A percentile compares a stretch with the other conserved stretches of the same genome.
These are phyloP conservation scores for Zaprionus bogoriensis DNA, from an alignment of 2,888 invertebrate species.

Conservation along the genomic window DNA sequence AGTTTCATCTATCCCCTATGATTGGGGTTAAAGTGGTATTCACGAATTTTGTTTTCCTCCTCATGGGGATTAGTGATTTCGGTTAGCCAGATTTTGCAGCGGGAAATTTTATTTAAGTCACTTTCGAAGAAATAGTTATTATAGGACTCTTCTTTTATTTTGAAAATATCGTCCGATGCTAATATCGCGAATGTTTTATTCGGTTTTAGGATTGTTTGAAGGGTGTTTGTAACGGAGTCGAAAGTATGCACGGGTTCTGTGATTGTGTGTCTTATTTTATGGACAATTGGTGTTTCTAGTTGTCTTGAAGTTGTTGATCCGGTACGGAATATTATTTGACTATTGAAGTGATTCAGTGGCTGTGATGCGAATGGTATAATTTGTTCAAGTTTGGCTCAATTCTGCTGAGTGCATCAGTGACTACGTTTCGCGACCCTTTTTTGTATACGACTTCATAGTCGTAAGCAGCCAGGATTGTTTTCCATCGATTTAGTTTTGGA, in stretches of 20 bases:
- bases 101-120: conserved; percentile 16
- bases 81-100: conserved; percentile 20
- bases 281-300: conserved; percentile 8
- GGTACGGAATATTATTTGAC: conserved; percentile 35
- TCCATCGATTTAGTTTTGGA: conserved; percentile 10
- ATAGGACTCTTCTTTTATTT: conserved; percentile 30
- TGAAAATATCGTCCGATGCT: conserved; percentile 40
- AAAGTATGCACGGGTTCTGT: conserved; percentile 6
- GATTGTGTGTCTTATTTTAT: conserved; percentile 10
- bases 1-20: conserved; percentile 16
- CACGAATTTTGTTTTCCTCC: conserved; percentile 18
- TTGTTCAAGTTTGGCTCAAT: conserved; percentile 26
- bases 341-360: conserved; percentile 51
- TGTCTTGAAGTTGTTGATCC: conserved; percentile 21
- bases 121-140: conserved; percentile 13
- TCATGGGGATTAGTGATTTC: conserved; percentile 14
- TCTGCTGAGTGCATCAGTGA: conserved; percentile 33
- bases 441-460: conserved; percentile 13
- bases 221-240: conserved; percentile 1
- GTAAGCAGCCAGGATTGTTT: conserved; percentile 3
- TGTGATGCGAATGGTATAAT: conserved; percentile 43
- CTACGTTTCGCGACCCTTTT: conserved; percentile 27
- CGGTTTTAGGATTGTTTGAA: conserved; percentile 19
- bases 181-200: conserved; percentile 42
- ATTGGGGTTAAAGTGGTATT: conserved; percentile 14